These are phyloP conservation scores for Tromatobia lineatoria DNA, from an alignment of 2,888 invertebrate species.

Conservation along the genomic window DNA sequence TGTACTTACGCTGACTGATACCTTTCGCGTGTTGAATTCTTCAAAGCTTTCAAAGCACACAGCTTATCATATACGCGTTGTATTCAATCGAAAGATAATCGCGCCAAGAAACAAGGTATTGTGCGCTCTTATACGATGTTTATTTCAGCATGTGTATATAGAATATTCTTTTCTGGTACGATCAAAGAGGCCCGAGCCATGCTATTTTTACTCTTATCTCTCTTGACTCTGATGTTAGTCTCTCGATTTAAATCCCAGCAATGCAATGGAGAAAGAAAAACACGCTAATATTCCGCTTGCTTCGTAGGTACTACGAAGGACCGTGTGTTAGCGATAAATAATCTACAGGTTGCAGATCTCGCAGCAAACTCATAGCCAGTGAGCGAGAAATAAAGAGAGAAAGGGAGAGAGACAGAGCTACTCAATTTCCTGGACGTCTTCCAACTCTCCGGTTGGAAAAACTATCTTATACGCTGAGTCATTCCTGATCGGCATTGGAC, in stretches of 20 bases:
- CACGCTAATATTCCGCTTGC: not conserved
- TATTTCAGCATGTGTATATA: not conserved
- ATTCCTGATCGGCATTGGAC: conserved; percentile 16
- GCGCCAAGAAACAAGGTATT: not conserved
- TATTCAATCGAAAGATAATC: not conserved
- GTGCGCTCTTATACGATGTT: not conserved
- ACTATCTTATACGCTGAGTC: conserved; percentile 46
- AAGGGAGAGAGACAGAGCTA: conserved; percentile 24
- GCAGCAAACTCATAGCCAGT: conserved; percentile 31
- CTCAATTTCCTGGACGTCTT: conserved; percentile 61
- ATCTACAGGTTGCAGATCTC: conserved; percentile 78
- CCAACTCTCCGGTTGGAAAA: conserved; percentile 56
- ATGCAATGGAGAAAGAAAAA: conserved; percentile 5
- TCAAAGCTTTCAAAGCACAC: not conserved
- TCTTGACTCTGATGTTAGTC: not conserved
- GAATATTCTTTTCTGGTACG: not conserved
- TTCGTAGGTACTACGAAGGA: not conserved
- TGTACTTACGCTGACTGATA: not conserved
- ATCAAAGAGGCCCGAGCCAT: not conserved
- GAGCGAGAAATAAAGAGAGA: conserved; percentile 15
- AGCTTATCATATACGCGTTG: not conserved
- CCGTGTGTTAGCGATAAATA: conserved; percentile 52
- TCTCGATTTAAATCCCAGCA: not conserved
- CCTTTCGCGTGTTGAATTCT: not conserved
- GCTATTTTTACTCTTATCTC: not conserved